These are phyloP conservation scores for Raillietiella orientalis DNA, from an alignment of 2,888 invertebrate species.

Conservation along the genomic window DNA sequence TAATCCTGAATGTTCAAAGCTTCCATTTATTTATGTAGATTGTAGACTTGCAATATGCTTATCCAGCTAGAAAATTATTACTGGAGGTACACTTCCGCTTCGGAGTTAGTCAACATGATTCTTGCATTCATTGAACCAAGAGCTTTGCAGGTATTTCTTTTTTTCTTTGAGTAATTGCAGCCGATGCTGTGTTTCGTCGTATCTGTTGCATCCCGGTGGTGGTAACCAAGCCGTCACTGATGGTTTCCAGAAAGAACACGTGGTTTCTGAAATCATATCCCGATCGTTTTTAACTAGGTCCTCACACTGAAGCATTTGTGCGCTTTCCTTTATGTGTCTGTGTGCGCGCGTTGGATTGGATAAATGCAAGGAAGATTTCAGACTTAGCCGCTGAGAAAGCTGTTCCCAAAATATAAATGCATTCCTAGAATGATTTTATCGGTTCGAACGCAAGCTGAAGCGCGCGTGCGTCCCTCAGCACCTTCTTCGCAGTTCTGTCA, in stretches of 20 bases:
- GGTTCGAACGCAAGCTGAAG: too few species aligned
- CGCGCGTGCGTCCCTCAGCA: too few species aligned
- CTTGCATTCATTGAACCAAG: slow-evolving; percentile 59
- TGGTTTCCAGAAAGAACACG: too few species aligned
- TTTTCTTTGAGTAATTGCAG: too few species aligned
- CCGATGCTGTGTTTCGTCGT: neutral
- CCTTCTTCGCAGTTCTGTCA: too few species aligned
- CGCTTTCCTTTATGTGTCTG: slow-evolving; percentile 1
- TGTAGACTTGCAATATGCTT: slow-evolving; percentile 58
- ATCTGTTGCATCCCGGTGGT: slow-evolving; percentile 1
- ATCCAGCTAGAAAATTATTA: slow-evolving; percentile 74
- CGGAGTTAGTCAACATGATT: slow-evolving; percentile 77
- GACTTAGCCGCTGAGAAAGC: too few species aligned
- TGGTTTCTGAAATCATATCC: too few species aligned
- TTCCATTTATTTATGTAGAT: slow-evolving; percentile 6
- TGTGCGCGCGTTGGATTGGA: slow-evolving; percentile 1
- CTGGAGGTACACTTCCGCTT: slow-evolving; percentile 78
- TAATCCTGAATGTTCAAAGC: slow-evolving; percentile 14
- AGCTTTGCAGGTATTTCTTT: slow-evolving; percentile 29
- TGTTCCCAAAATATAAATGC: too few species aligned
- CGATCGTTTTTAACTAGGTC: too few species aligned
- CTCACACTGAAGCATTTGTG: neutral
- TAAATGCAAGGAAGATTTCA: too few species aligned
- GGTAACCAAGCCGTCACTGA: too few species aligned
- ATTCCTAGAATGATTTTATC: too few species aligned